A percentile compares a stretch with the other conserved stretches of the same genome.
These are phyloP conservation scores for Amphiprion clarkii DNA, from an alignment of 2,797 vertebrate genomes.

Conservation along the genomic window DNA sequence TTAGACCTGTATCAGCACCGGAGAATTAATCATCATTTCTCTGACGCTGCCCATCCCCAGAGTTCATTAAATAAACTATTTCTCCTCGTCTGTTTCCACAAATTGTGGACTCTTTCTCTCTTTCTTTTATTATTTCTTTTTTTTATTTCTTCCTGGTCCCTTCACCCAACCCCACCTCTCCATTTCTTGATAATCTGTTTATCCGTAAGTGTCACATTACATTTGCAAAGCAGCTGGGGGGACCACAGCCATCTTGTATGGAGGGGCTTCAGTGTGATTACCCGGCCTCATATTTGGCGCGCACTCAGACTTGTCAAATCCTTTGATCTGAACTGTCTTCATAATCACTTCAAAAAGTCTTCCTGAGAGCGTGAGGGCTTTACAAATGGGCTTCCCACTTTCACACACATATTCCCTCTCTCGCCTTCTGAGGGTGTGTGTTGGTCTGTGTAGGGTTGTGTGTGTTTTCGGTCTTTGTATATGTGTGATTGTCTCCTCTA, in stretches of 20 bases:
- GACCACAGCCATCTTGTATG: conserved; percentile 74
- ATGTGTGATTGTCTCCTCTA: background rate
- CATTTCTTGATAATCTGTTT: conserved; percentile 84
- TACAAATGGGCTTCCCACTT: conserved; percentile 69
- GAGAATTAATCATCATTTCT: conserved; percentile 71
- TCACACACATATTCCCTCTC: conserved; percentile 29
- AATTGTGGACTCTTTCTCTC: conserved; percentile 45
- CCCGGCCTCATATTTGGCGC: conserved; percentile 79
- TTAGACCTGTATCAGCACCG: conserved; percentile 61
- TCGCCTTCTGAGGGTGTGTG: conserved; percentile 1
- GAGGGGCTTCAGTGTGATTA: conserved; percentile 81
- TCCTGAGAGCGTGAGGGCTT: conserved; percentile 81
- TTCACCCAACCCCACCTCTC: conserved; percentile 40
- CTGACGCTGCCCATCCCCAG: conserved; percentile 57
- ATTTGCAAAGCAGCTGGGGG: conserved; percentile 81
- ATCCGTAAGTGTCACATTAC: conserved; percentile 83
- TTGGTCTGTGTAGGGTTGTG: background rate
- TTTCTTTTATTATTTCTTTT: background rate
- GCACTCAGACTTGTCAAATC: conserved; percentile 84
- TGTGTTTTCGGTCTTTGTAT: background rate
- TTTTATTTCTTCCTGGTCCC: conserved; percentile 39
- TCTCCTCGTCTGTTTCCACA: conserved; percentile 46
- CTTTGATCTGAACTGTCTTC: conserved; percentile 86
- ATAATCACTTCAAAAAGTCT: conserved; percentile 86
- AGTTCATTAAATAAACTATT: conserved; percentile 74